Evolutionary conservation across 2,797 vertebrate species (phyloP).

Genomic region (Cuniculus paca): DNA sequence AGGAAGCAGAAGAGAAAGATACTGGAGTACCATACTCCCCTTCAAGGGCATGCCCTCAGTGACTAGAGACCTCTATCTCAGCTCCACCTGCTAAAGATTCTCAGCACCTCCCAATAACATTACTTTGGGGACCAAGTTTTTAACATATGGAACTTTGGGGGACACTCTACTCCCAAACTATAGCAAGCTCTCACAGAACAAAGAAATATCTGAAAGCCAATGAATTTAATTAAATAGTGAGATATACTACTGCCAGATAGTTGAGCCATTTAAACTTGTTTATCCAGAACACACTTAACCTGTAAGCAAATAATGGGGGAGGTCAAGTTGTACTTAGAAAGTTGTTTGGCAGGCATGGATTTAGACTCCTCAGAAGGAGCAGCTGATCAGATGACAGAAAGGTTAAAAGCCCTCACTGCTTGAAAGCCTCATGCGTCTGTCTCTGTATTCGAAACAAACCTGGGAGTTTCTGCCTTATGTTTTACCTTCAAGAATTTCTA

Average conservation of each 20-base stretch:
- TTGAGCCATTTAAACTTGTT: neutral
- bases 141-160: neutral
- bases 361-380: neutral
- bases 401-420: neutral
- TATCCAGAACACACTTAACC: neutral
- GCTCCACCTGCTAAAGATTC: too few relatives aligned
- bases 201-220: conserved; percentile 15
- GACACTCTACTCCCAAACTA: neutral
- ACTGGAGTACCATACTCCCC: too few relatives aligned
- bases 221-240: neutral
- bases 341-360: neutral
- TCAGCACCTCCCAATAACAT: neutral
- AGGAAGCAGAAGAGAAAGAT: neutral
- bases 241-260: neutral
- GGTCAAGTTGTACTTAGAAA: neutral
- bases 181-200: neutral
- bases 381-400: neutral
- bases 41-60: neutral
- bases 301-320: neutral
- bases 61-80: neutral
- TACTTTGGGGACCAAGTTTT: neutral
- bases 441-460: neutral
- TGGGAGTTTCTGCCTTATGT: neutral
- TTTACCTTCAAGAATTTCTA: neutral
- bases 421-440: neutral